Evolutionary conservation across 2,888 invertebrate species (phyloP), one percentile per base, ranked within the genome.

Genomic region (Incurvaria masculella): DNA sequence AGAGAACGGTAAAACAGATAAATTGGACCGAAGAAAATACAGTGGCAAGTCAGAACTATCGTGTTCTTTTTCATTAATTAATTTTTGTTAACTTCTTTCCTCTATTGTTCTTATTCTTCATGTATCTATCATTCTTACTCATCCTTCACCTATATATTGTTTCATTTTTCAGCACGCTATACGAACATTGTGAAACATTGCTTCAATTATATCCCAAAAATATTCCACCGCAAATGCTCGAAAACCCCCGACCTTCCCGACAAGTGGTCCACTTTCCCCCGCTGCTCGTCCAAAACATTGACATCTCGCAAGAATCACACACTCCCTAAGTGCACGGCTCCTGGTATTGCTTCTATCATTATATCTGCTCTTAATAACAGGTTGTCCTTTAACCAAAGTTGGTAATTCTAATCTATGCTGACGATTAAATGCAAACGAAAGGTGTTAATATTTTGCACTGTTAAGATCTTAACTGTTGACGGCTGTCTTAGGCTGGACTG

Each of bases 101-200:
- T 44, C 49, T 52, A 49, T 57, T 52, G 21, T n/a, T n/a, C n/a
- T n/a, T 46, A 39, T 39, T 38, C 27, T 10, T 38, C 27, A 33
- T 33, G 4, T 33, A 33, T 33, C 33, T 4, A 14, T 5, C 10
- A 6, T 23, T 23, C 10, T 23, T 23, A 23, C 10, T 5, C 17
- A 17, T 18, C 11, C 14, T 39, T 23, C 53, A 51, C 20, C 10
- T 20, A 8, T 43, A 2, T 17, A 27, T 44, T 27, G 16, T 16
- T 46, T 14, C 14, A 20, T 44, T 48, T 40, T 33, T 14, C 68
- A 75, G 75, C 72, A 43, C 75, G 68, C 67, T 76, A 73, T 69
- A 75, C 73, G 68, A 69, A 59, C 64, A 60, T 78, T 53, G 59
- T 76, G 70, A 76, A 69, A 67, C 65, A 64, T 51, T 76, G 76